Base-by-base conservation (phyloP, 1,140 invertebrate genomes). In the Aricia agestis region DNA sequence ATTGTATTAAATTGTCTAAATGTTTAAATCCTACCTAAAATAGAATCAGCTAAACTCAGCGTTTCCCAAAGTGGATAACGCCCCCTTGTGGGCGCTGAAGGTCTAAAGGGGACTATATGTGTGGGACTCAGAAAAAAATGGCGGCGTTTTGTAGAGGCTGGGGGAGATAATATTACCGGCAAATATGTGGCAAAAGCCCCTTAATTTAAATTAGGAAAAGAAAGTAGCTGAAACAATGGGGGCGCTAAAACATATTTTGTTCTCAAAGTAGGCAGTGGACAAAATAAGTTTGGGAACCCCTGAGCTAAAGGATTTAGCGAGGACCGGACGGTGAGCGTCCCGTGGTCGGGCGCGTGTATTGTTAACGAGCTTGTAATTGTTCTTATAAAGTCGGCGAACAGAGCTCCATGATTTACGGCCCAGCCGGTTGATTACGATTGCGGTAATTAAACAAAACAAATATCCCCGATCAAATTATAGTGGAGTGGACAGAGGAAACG, bases 371-470 rank as follows among this genome's bases (percentile, higher is more conserved):
- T 18, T 25, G 59, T 63, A 63, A 63, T 63, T 63, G 59, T 63
- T 63, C 59, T 63, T 63, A 63, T 63, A 63, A 63, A 63, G 19
- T 63, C 59, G 59, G 59, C 19, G 59, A 63, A 18, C 4, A 18
- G 59, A 63, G 59, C 45, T 52, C 19, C 18, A 63, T 63, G 59
- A 63, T 63, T 63, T 63, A 63, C 19, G 17, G 41, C 42, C 52
- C 42, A 68, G 18, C 15, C 66, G 32, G 32, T n/a, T 45, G 57
- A 70, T 70, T 57, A 41, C 41, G 31, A 18, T 32, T n/a, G 32
- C 63, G 36, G 36, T 70, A 70, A 70, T 31, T 70, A 52, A 19
- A 70, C 45, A 52, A 52, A 52, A 52, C 45, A 52, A 52, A 52
- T 52, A 52, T 52, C 9, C 45, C 45, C 45, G 45, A 52, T 52